A percentile compares a stretch with the other conserved stretches of the same genome.
Conservation (phyloP, 2,113 vertebrate genomes). For the Nothocercus julius region DNA sequence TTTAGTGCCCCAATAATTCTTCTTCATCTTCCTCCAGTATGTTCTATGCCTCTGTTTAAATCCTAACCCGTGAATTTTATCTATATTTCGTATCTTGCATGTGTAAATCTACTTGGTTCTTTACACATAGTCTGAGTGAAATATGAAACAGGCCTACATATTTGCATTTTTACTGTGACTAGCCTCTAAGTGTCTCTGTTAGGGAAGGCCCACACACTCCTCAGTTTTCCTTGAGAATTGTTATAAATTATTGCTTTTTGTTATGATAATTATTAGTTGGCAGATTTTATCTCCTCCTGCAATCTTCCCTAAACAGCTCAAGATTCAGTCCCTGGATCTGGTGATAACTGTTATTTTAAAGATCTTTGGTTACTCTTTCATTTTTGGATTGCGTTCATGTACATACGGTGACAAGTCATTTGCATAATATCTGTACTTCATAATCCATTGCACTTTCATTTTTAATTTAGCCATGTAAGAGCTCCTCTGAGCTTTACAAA, state of each 20-base stretch:
- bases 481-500: neutral
- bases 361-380: neutral
- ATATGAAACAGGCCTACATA: neutral
- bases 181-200: neutral
- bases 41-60: neutral
- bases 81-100: neutral
- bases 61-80: neutral
- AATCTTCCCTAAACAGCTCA: neutral
- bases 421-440: neutral
- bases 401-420: neutral
- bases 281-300: neutral
- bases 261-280: neutral
- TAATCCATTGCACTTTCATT: neutral
- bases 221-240: neutral
- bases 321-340: neutral
- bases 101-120: neutral
- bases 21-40: neutral
- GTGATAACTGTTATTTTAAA: neutral
- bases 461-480: neutral
- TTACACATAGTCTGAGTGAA: neutral
- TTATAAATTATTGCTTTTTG: slow-evolving; percentile 8
- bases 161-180: neutral
- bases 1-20: neutral
- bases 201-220: neutral
- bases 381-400: neutral